Evolutionary conservation across 2,888 invertebrate genomes (phyloP), one percentile per base, ranked within the genome.

Genomic region (Melitaea athalia): DNA sequence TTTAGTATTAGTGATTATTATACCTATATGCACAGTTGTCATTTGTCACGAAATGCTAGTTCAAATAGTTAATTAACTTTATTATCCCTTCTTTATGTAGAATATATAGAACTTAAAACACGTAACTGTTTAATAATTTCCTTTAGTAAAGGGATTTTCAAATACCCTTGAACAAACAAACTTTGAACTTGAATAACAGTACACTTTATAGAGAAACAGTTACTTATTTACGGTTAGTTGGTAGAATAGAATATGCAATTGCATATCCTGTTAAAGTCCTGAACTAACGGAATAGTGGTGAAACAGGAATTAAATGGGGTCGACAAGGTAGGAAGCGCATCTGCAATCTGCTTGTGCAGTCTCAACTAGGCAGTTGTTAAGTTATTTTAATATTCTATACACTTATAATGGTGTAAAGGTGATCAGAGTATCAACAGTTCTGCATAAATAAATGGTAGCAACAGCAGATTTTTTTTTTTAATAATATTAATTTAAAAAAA

Each of bases 261-360:
- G 24, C 5, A 33, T n/a, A 69, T 14, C 45, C 50, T 38, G 53
- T 52, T 53, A 49, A 50, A 60, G 64, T 52, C 63, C 59, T 47
- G 17, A 57, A 15, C 53, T 45, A 67, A 69, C 72, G 62, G 71
- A 64, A 65, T 45, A 62, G 67, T 50, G 47, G 63, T 43, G 50
- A 59, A 64, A 71, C 71, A 62, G 69, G 72, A 64, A 64, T 24
- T 38, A 67, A 72, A 69, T 69, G 69, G 55, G 64, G 69, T 64
- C 71, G 64, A 61, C 47, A 38, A 61, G 50, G 59, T 65, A 53
- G 24, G 42, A 59, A 59, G 63, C 38, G 31, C 66, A 69, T 55
- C n/a, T 68, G 62, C 67, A 52, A 62, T 50, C 53, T 64, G 70
- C 64, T 47, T 70, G 14, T 45, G 5, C 15, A 15, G 57, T 57